These are phyloP conservation scores for Drosophila subobscura DNA, from an alignment of 1,140 invertebrate species.

Conservation along the genomic window DNA sequence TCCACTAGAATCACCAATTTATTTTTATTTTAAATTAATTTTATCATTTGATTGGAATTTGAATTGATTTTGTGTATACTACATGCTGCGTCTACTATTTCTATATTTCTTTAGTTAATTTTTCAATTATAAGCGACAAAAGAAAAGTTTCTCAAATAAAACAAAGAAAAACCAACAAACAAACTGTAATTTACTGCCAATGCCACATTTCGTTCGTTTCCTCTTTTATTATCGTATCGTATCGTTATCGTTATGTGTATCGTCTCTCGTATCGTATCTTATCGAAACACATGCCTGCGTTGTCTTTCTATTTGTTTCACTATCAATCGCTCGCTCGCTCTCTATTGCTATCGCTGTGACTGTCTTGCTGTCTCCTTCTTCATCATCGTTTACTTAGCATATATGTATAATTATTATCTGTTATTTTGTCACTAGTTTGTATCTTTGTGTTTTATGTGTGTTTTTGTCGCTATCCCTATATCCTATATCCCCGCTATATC, in stretches of 20 bases:
- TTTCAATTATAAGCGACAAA: conserved; percentile 61
- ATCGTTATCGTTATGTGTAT: conserved; percentile 19
- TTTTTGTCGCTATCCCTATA: no score
- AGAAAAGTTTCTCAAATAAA: conserved; percentile 51
- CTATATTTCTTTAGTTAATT: conserved; percentile 63
- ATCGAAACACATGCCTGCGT: background rate
- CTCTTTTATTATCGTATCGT: conserved; percentile 37
- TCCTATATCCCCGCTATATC: background rate
- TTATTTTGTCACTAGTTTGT: conserved; percentile 21
- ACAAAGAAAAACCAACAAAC: conserved; percentile 54
- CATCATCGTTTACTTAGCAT: background rate
- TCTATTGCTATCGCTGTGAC: conserved; percentile 26
- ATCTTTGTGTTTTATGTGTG: no score
- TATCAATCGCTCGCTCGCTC: conserved; percentile 1
- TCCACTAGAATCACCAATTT: conserved; percentile 36
- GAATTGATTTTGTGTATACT: conserved; percentile 38
- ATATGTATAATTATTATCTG: background rate
- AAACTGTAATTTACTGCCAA: conserved; percentile 56
- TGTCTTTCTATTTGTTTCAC: conserved; percentile 20
- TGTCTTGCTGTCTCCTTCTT: conserved; percentile 16
- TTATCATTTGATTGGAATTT: conserved; percentile 30
- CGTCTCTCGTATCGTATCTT: conserved; percentile 21
- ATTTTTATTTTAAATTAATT: conserved; percentile 26
- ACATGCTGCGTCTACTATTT: conserved; percentile 36
- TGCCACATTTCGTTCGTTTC: conserved; percentile 21